A percentile compares a stretch with the other conserved stretches of the same genome.
Evolutionary conservation across 2,888 invertebrate species (phyloP).

Genomic region (Lypha dubia): DNA sequence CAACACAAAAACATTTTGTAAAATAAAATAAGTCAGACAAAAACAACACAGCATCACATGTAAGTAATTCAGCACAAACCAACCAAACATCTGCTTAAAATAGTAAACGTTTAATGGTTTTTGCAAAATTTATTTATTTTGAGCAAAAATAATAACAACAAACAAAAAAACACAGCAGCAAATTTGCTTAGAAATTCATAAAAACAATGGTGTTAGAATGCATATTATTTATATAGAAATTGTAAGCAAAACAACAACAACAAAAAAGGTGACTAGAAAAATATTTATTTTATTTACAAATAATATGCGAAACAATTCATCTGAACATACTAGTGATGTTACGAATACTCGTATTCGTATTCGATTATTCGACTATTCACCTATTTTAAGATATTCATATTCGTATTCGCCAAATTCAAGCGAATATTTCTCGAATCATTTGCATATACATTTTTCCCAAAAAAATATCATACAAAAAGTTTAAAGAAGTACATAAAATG

Average conservation of each 20-base stretch:
- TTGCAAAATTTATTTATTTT: slow-evolving; percentile 13
- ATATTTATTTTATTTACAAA: slow-evolving; percentile 65
- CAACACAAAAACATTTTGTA: neutral
- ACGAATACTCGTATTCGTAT: no score
- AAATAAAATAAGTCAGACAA: slow-evolving; percentile 10
- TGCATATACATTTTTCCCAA: no score
- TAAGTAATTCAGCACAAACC: neutral
- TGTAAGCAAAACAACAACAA: slow-evolving; percentile 1
- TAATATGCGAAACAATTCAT: slow-evolving; percentile 24
- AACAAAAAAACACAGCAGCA: no score
- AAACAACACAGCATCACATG: neutral
- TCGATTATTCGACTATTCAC: no score
- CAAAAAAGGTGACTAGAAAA: neutral
- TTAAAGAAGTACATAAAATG: no score
- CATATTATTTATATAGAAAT: slow-evolving; percentile 54
- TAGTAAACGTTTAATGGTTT: neutral
- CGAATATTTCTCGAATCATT: no score
- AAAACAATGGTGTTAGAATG: slow-evolving; percentile 37
- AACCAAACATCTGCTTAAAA: neutral
- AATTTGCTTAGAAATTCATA: slow-evolving; percentile 43
- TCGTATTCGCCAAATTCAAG: no score
- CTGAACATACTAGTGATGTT: no score
- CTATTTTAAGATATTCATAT: no score
- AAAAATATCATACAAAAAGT: no score
- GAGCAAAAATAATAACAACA: slow-evolving; percentile 22